phyloP scores from a whole-genome alignment of 35 echinoderm and acorn worm genomes.

The Apostichopus japonicus region DNA sequence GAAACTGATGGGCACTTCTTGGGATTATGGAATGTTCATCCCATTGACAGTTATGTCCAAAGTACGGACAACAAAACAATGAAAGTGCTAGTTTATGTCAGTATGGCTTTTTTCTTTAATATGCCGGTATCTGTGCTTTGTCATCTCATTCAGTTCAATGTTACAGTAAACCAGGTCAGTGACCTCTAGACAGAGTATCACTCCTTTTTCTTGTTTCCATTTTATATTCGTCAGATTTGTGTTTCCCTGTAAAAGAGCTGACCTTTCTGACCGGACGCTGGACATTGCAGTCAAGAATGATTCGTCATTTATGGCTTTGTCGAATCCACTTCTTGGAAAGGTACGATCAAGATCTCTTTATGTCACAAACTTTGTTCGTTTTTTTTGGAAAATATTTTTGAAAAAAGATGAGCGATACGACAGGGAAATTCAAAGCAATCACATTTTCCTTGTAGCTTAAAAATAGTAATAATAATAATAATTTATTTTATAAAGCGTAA shows the following conservation, averaged over 20 bases:
- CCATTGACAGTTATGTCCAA: no score
- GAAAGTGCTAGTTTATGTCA: no score
- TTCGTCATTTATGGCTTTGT: slow-evolving; percentile 57
- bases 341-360: not conserved
- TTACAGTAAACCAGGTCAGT: no score
- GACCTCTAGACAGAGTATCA: not conserved
- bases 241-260: slow-evolving; percentile 47
- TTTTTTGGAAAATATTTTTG: not conserved
- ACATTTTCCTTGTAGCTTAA: not conserved
- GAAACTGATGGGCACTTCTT: no score
- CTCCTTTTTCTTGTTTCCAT: not conserved
- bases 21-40: no score
- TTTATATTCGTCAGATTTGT: slow-evolving; percentile 53
- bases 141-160: no score
- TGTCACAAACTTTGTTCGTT: not conserved
- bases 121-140: no score
- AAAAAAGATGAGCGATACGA: no score
- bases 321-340: slow-evolving; percentile 64
- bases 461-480: not conserved
- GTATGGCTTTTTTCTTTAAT: no score
- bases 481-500: not conserved
- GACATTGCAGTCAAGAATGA: slow-evolving; percentile 80
- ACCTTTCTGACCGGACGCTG: slow-evolving; percentile 37
- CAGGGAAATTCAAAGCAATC: no score
- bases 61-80: no score